Evolutionary conservation across 2,113 vertebrate species (phyloP).

Genomic region (Zosterops japonicus): DNA sequence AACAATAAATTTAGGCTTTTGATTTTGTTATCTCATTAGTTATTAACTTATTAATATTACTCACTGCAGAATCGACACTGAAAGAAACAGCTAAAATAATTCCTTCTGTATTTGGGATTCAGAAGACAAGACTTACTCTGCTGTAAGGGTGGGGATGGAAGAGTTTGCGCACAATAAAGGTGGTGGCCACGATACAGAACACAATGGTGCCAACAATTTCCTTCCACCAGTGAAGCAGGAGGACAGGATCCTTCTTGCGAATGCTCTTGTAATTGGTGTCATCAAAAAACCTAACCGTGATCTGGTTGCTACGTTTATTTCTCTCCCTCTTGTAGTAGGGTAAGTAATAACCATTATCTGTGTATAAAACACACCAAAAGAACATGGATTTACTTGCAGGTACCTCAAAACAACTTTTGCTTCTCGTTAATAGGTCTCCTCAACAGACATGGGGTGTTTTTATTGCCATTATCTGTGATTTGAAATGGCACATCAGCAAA

Average conservation of each 20-base stretch:
- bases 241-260: slow-evolving; percentile 90
- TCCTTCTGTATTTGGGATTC: not conserved
- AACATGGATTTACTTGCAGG: not conserved
- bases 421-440: not conserved
- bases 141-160: slow-evolving; percentile 85
- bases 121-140: slow-evolving; percentile 74
- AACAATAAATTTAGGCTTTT: not conserved
- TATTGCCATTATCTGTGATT: not conserved
- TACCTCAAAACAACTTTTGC: not conserved
- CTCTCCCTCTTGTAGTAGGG: slow-evolving; percentile 88
- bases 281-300: slow-evolving; percentile 81
- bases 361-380: not conserved
- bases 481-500: not conserved
- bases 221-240: slow-evolving; percentile 98
- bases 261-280: slow-evolving; percentile 65
- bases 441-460: not conserved
- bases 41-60: not conserved
- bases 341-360: slow-evolving; percentile 96
- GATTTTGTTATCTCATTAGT: not conserved
- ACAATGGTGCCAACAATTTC: slow-evolving; percentile 93
- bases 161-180: slow-evolving; percentile 92
- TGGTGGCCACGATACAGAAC: slow-evolving; percentile 93
- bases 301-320: slow-evolving; percentile 82
- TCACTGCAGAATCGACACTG: not conserved
- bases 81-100: not conserved